Evolutionary conservation across 2,797 vertebrate genomes (phyloP), one percentile per base, ranked within the genome.

Genomic region (Anableps anableps): DNA sequence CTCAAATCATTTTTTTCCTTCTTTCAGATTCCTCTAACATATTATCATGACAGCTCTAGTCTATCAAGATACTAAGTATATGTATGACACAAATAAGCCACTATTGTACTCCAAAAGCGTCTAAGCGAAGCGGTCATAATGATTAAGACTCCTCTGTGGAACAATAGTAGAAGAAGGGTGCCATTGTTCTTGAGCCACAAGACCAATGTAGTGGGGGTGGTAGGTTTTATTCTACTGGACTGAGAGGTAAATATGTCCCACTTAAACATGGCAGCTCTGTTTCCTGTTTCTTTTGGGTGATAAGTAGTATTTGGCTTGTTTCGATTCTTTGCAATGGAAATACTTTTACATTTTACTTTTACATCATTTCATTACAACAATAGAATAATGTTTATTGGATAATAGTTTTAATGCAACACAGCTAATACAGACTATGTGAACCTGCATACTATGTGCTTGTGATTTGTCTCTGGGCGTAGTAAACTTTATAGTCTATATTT

Each of bases 101-200:
- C 77, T 31, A 72, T 80, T 47, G 72, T 80, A 38, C 26, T 76
- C 21, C 41, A 82, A 81, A 77, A 80, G 73, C 50, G 45, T 74
- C 74, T 34, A 70, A 75, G 13, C 29, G 53, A 68, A 75, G 66
- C 14, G 60, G 73, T 62, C 50, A 48, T 43, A 47, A 71, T 83
- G 77, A 77, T 77, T 79, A 75, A 58, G 80, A 77, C 58, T 72
- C 50, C 51, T 0, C 43, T 55, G 74, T 50, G 62, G 70, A 73
- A 75, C 50, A 70, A 71, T 76, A 41, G 41, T 70, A 31, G 76
- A 80, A 74, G 68, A 64, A 48, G 41, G 48, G 53, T 17, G 53
- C 31, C 55, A 70, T 80, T 80, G 74, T 80, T 75, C 19, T 51
- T 73, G 23, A 64, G n/a, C 64, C 78, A 55, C 71, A 75, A 29